Base-by-base conservation (phyloP, 2,888 invertebrate genomes). In the Onthophagus sagittarius region DNA sequence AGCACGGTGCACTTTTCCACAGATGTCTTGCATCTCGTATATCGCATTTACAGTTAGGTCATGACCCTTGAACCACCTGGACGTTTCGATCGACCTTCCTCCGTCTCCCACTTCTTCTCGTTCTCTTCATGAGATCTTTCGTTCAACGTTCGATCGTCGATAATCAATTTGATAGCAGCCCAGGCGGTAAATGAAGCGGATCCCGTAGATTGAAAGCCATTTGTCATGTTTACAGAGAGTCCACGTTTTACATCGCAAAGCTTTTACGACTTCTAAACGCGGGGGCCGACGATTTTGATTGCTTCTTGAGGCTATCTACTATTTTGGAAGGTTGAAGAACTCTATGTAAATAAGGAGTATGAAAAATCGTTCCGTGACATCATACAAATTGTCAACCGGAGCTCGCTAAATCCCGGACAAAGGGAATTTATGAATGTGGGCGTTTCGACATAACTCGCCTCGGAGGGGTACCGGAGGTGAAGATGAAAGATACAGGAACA, bases 1-100 rank as follows among this genome's bases (percentile, higher is more conserved):
- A 1, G 39, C 39, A 53, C 39, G 73, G 65, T 63, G 53, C 65
- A 64, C 33, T 65, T 31, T 70, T 70, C 62, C 63, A 70, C 73
- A 73, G 73, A 73, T 73, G 73, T 70, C 70, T 71, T 71, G 67
- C 69, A 67, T 70, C 62, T 73, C 73, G 62, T 73, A 73, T 73
- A 73, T 73, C 73, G 71, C 64, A 62, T 70, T 53, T 71, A 73
- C 73, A 73, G 73, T 73, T 73, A 73, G 73, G 73, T 71, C 73
- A 67, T 70, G 73, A 73, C 73, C 71, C 73, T 71, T 73, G 65
- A 65, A 71, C 62, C 71, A 70, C 65, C 71, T 64, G 64, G 73
- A 67, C 11, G 15, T n/a, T 67, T 64, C 65, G 71, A 73, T 62
- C 39, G 62, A 63, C 62, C 73, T 72, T 72, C 65, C 65, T 32